phyloP scores from a whole-genome alignment of 2,888 invertebrate genomes.

The Uloborus plumipes region DNA sequence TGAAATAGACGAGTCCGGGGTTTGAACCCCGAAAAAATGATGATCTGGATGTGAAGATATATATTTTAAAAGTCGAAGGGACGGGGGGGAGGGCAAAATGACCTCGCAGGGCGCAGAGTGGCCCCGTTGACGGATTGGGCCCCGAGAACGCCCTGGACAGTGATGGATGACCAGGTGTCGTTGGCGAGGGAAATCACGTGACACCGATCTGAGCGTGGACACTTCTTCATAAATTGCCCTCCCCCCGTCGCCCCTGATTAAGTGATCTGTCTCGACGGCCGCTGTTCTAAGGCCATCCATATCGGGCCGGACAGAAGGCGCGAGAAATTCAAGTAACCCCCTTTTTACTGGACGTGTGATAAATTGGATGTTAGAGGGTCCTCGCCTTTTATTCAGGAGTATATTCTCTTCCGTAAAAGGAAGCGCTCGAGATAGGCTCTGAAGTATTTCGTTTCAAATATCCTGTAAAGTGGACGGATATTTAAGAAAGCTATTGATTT shows the following conservation, averaged over 20 bases:
- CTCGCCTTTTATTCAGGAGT: too few relatives aligned
- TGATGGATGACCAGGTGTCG: constrained; percentile 61
- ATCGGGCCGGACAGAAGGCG: constrained; percentile 23
- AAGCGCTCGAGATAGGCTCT: too few relatives aligned
- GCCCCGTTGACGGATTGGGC: constrained; percentile 54
- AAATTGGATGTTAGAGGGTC: constrained; percentile 4
- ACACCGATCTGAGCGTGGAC: constrained; percentile 56
- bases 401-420: too few relatives aligned
- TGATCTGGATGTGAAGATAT: constrained; percentile 42
- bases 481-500: too few relatives aligned
- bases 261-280: constrained; percentile 55
- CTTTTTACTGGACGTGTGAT: constrained; percentile 29
- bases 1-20: constrained; percentile 14
- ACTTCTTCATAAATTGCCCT: constrained; percentile 62
- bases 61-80: constrained; percentile 22
- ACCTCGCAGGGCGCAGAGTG: constrained; percentile 28
- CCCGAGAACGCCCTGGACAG: constrained; percentile 53
- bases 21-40: constrained; percentile 5
- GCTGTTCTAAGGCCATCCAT: constrained; percentile 40
- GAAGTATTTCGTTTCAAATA: too few relatives aligned
- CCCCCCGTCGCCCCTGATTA: constrained; percentile 40
- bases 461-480: too few relatives aligned
- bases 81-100: constrained; percentile 37
- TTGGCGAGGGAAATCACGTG: constrained; percentile 57
- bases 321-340: constrained; percentile 51